These are phyloP conservation scores for Lanius collurio DNA, from an alignment of 2,113 vertebrate species.

Conservation along the genomic window DNA sequence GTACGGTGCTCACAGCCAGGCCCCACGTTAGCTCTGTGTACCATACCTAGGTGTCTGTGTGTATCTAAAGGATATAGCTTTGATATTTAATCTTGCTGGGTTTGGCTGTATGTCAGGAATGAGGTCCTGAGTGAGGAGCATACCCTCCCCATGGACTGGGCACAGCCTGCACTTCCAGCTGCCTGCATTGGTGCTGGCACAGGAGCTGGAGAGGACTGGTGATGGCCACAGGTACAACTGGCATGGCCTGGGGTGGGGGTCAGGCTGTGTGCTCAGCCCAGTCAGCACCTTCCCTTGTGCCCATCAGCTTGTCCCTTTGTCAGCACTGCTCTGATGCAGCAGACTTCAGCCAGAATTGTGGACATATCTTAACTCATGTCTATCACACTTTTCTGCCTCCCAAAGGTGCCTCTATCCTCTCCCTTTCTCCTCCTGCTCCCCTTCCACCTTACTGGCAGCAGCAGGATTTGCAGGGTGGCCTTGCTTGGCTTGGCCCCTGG, in stretches of 20 bases:
- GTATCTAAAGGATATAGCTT: neutral
- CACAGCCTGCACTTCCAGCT: neutral
- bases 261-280: neutral
- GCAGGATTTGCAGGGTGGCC: neutral
- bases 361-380: neutral
- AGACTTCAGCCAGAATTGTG: neutral
- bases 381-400: neutral
- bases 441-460: neutral
- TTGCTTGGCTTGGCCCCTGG: neutral
- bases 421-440: neutral
- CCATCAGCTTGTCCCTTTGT: neutral
- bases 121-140: neutral
- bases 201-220: neutral
- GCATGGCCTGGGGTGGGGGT: neutral
- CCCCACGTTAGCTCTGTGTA: neutral
- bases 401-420: neutral
- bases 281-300: neutral
- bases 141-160: neutral
- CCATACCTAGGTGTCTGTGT: rapidly evolving
- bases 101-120: neutral
- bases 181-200: rapidly evolving
- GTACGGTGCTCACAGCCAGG: neutral
- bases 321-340: neutral
- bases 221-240: neutral
- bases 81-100: neutral